These are phyloP conservation scores for Pseudachorutes palmiensis DNA, from an alignment of 1,140 invertebrate species.

Conservation along the genomic window DNA sequence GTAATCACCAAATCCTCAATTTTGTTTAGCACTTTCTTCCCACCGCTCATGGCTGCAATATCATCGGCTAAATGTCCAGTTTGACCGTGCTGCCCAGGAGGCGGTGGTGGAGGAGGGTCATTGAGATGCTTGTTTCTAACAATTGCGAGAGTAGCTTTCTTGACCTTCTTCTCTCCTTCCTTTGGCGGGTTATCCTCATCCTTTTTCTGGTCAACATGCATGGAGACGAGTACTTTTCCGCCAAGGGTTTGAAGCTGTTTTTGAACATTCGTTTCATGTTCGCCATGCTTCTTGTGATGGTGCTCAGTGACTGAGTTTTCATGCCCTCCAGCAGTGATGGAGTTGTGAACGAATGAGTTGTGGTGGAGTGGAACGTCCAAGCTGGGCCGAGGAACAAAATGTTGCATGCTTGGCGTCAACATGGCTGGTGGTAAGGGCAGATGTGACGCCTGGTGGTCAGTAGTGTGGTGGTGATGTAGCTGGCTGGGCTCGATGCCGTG, in stretches of 20 bases:
- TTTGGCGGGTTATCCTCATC: slow-evolving; percentile 15
- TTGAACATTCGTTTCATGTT: background rate
- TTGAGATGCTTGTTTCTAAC: slow-evolving; percentile 26
- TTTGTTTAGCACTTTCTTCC: slow-evolving; percentile 1
- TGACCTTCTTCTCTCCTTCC: slow-evolving; percentile 14
- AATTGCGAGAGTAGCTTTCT: slow-evolving; percentile 29
- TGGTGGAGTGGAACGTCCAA: background rate
- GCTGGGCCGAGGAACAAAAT: background rate
- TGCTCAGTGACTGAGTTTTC: background rate
- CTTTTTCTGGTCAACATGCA: slow-evolving; percentile 30
- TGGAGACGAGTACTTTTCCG: slow-evolving; percentile 29
- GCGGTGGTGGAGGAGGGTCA: background rate
- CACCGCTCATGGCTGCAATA: slow-evolving; percentile 31
- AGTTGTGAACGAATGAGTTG: background rate
- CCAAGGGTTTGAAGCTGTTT: slow-evolving; percentile 13
- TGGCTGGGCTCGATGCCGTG: background rate
- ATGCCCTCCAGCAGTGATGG: background rate
- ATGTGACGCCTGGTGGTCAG: background rate
- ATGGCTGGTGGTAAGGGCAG: background rate
- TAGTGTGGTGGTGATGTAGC: background rate
- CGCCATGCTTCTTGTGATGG: background rate
- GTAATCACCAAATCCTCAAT: slow-evolving; percentile 29
- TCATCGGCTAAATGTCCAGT: slow-evolving; percentile 32
- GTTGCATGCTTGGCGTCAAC: background rate
- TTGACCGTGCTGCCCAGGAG: slow-evolving; percentile 24